Evolutionary conservation across 2,113 vertebrate species (phyloP), one percentile per base, ranked within the genome.

Genomic region (Scophthalmus maximus): DNA sequence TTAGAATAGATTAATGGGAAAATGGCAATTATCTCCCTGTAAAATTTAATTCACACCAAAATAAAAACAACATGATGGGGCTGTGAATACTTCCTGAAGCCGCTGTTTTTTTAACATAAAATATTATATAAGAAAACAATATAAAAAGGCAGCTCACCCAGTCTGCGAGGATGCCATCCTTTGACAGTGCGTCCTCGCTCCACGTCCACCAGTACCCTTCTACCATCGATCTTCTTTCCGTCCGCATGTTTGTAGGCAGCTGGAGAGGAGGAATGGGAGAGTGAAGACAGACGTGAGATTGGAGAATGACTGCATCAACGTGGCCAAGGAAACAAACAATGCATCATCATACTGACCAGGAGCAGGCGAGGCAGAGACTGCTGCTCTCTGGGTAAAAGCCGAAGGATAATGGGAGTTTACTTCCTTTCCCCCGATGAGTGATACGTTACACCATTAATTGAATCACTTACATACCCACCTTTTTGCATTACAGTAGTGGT

Each of bases 231-330:
- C 94, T 98, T 97, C 94, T 98, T 98, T 27, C 96, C 96, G 0
- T 98, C 96, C 15, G 96, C 96, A 17, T 98, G 96, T 87, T 98
- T 97, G 93, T 98, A 98, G 90, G 96, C 95, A 62, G 96, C 96
- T 98, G 94, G 57, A 93, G 86, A 75, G 85, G 82, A 82, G 52
- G 83, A 76, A 87, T 68, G 83, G 87, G 67, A 81, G 70, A 82
- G 51, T 66, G 66, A 59, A 81, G 23, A 51, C 5, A 40, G 23
- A 22, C 50, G 47, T 87, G 56, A 87, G 75, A 7, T 4, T 2
- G 15, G 29, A 29, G 59, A n/a, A 32, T 0, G 2, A 46, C 18
- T 4, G 60, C 59, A 69, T 64, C 44, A 78, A 12, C 29, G 76
- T 83, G 87, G 82, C 75, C 86, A 92, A 91, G 87, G 86, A 90